phyloP scores from a whole-genome alignment of 2,113 vertebrate genomes.

The Parotia lawesii region DNA sequence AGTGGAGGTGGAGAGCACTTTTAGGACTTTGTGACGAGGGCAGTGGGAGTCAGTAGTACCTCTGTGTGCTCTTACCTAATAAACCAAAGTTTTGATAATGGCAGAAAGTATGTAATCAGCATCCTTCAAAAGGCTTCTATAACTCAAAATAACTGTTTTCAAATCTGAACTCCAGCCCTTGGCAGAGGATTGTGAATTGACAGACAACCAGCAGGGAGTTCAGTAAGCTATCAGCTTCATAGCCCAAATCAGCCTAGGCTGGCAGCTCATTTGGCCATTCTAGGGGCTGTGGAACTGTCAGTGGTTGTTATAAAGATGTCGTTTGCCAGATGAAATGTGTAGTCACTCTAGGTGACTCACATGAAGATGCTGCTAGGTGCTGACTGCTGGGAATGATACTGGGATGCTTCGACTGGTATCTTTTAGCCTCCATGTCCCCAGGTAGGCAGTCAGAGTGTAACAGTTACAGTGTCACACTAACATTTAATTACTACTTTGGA shows the following conservation, averaged over 20 bases:
- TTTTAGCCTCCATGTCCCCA: not conserved
- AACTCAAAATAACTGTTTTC: not conserved
- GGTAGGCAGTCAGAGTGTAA: not conserved
- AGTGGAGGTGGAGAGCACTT: not conserved
- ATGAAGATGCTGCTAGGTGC: not conserved
- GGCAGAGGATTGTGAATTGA: not conserved
- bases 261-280: not conserved
- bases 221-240: not conserved
- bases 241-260: not conserved
- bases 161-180: not conserved
- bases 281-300: not conserved
- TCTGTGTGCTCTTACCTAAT: not conserved
- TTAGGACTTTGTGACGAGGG: not conserved
- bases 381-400: not conserved
- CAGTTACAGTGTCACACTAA: not conserved
- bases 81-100: not conserved
- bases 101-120: not conserved
- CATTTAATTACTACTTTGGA: not conserved
- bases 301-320: not conserved
- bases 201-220: not conserved
- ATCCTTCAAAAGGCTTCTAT: not conserved
- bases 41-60: not conserved
- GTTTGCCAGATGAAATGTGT: not conserved
- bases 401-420: accelerated
- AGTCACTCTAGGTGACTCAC: not conserved